Evolutionary conservation across 2,113 vertebrate genomes (phyloP).

Genomic region (Naja naja): DNA sequence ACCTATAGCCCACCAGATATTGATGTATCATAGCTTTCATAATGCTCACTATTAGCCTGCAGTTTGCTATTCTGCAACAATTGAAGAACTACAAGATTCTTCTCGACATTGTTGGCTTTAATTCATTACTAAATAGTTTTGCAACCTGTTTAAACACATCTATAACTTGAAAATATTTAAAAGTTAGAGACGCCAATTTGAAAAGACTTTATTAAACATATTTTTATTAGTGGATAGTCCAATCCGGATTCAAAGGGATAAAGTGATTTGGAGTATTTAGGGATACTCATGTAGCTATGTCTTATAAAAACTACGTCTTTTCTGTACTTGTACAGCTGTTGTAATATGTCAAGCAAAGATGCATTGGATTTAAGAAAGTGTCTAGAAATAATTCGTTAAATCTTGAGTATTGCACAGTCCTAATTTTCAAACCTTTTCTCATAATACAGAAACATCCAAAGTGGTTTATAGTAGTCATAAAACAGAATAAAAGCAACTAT

Average conservation of each 20-base stretch:
- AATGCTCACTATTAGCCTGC: neutral
- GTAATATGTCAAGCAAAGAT: neutral
- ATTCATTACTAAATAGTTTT: neutral
- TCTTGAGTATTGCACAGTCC: neutral
- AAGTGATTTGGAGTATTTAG: neutral
- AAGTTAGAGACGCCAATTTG: neutral
- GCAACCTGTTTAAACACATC: neutral
- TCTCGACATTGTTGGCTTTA: neutral
- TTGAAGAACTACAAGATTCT: neutral
- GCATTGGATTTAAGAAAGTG: neutral
- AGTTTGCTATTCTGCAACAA: neutral
- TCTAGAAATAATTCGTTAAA: neutral
- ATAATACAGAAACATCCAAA: neutral
- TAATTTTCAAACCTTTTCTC: neutral
- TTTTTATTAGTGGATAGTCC: neutral
- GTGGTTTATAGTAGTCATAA: neutral
- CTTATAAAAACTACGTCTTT: neutral
- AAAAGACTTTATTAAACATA: neutral
- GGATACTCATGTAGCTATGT: neutral
- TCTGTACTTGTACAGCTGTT: neutral
- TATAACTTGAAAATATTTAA: neutral
- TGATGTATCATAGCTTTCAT: neutral
- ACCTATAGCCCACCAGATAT: neutral
- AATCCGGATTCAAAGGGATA: neutral
- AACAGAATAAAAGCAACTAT: neutral